Conservation (phyloP, 2,113 vertebrate genomes). For the Clupea harengus region DNA sequence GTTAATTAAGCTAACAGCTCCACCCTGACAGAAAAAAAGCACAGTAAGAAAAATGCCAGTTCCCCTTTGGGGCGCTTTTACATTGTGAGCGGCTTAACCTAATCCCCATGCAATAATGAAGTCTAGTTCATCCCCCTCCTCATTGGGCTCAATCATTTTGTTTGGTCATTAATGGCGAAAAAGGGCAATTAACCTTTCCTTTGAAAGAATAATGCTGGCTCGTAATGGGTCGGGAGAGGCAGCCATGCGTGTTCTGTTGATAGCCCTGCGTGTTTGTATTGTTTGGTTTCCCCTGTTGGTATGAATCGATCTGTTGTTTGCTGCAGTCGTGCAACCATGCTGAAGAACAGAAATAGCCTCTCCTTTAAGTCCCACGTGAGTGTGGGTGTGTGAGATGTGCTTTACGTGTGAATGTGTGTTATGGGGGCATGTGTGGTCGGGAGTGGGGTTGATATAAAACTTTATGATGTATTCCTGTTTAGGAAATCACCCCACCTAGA, state of each 20-base stretch:
- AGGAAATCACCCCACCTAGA: neutral
- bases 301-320: neutral
- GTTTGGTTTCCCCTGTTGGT: neutral
- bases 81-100: conserved; percentile 38
- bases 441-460: neutral
- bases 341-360: neutral
- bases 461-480: neutral
- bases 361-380: neutral
- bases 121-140: conserved; percentile 41
- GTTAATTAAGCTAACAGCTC: conserved; percentile 25
- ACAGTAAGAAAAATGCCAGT: neutral
- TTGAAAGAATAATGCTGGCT: neutral
- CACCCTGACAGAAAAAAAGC: conserved; percentile 3
- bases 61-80: conserved; percentile 14
- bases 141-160: conserved; percentile 46
- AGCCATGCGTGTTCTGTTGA: neutral
- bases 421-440: neutral
- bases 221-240: conserved; percentile 39
- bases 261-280: neutral
- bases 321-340: neutral
- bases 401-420: neutral
- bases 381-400: neutral
- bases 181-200: conserved; percentile 17
- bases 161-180: conserved; percentile 41
- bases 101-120: conserved; percentile 43